Base-by-base conservation (phyloP, 2,113 vertebrate species). In the Cranoglanis bouderius region DNA sequence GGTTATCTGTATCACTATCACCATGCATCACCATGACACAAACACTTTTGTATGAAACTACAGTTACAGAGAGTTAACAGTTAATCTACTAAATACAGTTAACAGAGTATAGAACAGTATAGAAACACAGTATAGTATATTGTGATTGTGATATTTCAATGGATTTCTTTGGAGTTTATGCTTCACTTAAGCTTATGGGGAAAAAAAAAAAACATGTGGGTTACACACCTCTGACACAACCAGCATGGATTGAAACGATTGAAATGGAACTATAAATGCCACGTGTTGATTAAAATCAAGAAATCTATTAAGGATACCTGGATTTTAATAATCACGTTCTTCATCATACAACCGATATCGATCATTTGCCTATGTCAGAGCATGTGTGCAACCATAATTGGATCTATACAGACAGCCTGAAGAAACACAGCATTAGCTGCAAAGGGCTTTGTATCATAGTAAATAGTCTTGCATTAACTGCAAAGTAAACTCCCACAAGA, bases 1-100 rank as follows among this genome's bases (percentile, higher is more conserved):
- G 32, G 55, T 43, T 43, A 40, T 29, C 32, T 3, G 43, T 14
- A 40, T 43, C 81, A 40, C 81, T 0, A 83, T 59, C 55, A 55
- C 80, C 80, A 57, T 55, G 53, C 35, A 83, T 83, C 81, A 40
- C 21, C 21, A 40, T 29, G 55, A 43, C 81, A 82, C 81, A 59
- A 82, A 57, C 53, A 82, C 51, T 38, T 82, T 83, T 14, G 55
- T 0, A 38, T 82, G 55, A 40, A 82, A 59, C 21, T 24, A 35
- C 3, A 12, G 53, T 26, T 38, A 14, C n/a, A 82, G 49, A 35
- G 40, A 75, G 26, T 53, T 32, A 78, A 46, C 24, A 12, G 16
- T 32, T 53, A 81, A 53, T 53, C 14, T 55, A 21, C 29, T 55
- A 32, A 53, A 81, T 18, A 55, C 18, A 57, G 32, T 21, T 80